Evolutionary conservation across 2,888 invertebrate genomes (phyloP).

Genomic region (Tenthredo distinguenda): DNA sequence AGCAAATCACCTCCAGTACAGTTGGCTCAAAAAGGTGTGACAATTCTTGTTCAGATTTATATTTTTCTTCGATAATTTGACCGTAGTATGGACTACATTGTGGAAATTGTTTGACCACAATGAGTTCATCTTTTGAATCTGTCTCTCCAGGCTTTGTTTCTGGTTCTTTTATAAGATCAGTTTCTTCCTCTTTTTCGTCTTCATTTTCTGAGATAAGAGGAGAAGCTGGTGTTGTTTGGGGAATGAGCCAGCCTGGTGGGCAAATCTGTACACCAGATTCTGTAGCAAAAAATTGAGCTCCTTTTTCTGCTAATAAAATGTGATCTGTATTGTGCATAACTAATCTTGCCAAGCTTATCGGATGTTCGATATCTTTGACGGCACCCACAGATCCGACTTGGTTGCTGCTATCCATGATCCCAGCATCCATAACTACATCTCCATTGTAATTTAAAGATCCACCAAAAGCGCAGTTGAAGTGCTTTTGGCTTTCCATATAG

Average conservation of each 20-base stretch:
- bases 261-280: constrained; percentile 58
- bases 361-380: constrained; percentile 62
- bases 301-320: constrained; percentile 64
- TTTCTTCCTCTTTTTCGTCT: constrained; percentile 27
- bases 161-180: background rate
- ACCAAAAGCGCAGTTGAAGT: constrained; percentile 60
- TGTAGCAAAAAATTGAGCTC: constrained; percentile 62
- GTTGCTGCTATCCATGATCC: constrained; percentile 60
- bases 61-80: constrained; percentile 18
- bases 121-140: background rate
- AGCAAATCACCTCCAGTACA: constrained; percentile 16
- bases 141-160: background rate
- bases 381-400: constrained; percentile 65
- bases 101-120: constrained; percentile 23
- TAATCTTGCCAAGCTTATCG: constrained; percentile 66
- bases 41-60: background rate
- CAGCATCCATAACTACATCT: constrained; percentile 63
- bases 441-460: constrained; percentile 57
- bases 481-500: constrained; percentile 62
- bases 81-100: constrained; percentile 45
- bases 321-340: constrained; percentile 64
- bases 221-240: background rate
- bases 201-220: background rate
- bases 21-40: constrained; percentile 28
- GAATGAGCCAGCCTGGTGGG: constrained; percentile 53